Base-by-base conservation (phyloP, 2,888 invertebrate species). In the Podotricha telesiphe region DNA sequence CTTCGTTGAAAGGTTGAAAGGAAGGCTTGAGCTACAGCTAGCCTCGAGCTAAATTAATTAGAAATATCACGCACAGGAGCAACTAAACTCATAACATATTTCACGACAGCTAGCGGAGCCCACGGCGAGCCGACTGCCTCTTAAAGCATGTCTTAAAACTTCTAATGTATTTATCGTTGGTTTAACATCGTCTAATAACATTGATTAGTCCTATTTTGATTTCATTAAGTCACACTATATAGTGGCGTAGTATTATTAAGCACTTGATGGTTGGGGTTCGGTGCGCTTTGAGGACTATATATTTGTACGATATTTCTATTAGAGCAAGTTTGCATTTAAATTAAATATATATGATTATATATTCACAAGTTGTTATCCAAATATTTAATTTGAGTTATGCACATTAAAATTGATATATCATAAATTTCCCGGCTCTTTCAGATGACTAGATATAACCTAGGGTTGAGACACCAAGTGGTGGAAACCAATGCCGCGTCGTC, bases 1-100 rank as follows among this genome's bases (percentile, higher is more conserved):
- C 68, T 65, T 19, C 62, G 63, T 59, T 68, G 70, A 73, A 61
- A 70, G 65, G 64, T 55, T 55, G 55, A 37, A 55, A 34, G 55
- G 34, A 55, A 56, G 47, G 58, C 48, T 62, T 73, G 47, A 68
- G 72, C 59, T 68, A 74, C 65, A 65, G 62, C 70, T 72, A 72
- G 85, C 87, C 82, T 69, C 77, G 63, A 82, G 86, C 83, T 34
- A 82, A 83, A 84, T 81, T 83, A 83, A 86, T 86, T 83, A 85
- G 79, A 74, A 74, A 72, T 74, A 82, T 81, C 83, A 83, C 84
- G 83, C 85, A 83, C 80, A 68, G 74, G 76, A 72, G 77, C 79
- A 75, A 67, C 75, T 74, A 76, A 77, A 75, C 80, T 81, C 82
- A 82, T 82, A 82, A 79, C 80, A 82, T 83, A 82, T 79, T 79